phyloP scores from a whole-genome alignment of 2,113 vertebrate species.

The Aleadryas rufinucha region DNA sequence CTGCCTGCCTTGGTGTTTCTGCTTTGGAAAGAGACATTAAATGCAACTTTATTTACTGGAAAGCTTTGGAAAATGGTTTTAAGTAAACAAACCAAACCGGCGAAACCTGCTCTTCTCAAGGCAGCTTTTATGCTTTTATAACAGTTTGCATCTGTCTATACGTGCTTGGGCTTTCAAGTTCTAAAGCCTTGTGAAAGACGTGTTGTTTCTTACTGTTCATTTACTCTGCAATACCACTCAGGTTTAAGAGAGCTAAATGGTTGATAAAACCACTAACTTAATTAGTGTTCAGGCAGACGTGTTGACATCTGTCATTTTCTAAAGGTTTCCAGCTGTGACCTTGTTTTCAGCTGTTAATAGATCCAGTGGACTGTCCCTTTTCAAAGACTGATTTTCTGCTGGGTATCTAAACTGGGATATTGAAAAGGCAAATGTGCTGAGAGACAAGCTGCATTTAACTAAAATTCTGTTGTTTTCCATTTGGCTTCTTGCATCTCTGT shows the following conservation, averaged over 20 bases:
- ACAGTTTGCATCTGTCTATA: not conserved
- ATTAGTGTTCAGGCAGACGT: not conserved
- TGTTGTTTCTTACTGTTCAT: not conserved
- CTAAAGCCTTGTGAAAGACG: not conserved
- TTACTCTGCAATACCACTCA: not conserved
- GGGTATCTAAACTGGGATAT: not conserved
- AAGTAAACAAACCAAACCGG: constrained; percentile 2
- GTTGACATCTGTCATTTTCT: not conserved
- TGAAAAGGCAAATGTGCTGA: not conserved
- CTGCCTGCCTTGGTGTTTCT: not conserved
- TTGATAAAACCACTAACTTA: not conserved
- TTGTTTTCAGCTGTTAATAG: not conserved
- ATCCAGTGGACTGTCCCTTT: not conserved
- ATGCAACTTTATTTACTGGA: constrained; percentile 11
- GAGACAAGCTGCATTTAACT: not conserved
- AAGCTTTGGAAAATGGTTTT: constrained; percentile 26
- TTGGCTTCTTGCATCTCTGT: not conserved
- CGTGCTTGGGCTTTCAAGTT: not conserved
- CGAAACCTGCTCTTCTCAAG: not conserved
- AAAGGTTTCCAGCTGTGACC: not conserved
- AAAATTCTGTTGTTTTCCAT: not conserved
- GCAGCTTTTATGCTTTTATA: not conserved
- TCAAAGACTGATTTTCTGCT: not conserved
- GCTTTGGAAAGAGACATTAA: not conserved
- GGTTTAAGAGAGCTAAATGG: not conserved